Base-by-base conservation (phyloP, 2,888 invertebrate species). In the Lithodes maja region DNA sequence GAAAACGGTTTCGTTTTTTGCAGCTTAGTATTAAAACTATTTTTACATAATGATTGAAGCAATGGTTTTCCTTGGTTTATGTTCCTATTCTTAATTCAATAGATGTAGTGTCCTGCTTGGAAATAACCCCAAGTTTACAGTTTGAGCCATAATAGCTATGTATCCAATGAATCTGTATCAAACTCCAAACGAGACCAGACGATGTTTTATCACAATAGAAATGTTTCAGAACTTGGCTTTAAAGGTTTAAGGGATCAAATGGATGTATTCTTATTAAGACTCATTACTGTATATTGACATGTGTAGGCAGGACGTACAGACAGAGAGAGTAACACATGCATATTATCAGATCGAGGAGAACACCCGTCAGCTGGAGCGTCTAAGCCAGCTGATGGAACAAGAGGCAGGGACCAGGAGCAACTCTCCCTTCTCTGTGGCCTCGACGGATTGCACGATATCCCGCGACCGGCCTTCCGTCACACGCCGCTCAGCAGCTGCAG, bases 291-390 rank as follows among this genome's bases (percentile, higher is more conserved):
- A 33, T 80, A 80, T 1, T 68, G 61, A n/a, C 69, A 69, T 9
- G 53, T n/a, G 52, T 54, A 61, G 7, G 15, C 68, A 12, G 33
- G 15, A 15, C 68, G 68, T 68, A 15, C 15, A 68, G 68, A 33
- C 15, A 68, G 15, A 12, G 68, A 33, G 33, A 33, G 71, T 50
- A 12, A 12, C 33, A 17, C 33, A 33, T 33, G 33, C 33, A 33
- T 33, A 2, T 3, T 5, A 15, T 92, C 94, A 98, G 98, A 98
- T 98, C 94, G 98, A 98, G 95, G 98, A 98, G 95, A 98, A 98
- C 94, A 97, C 97, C 93, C 95, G 97, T 93, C 97, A 97, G 92
- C 95, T 98, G 93, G 97, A 97, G 94, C 97, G 97, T 93, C 95
- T 97, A 92, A 97, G 96, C 86, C 97, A 96, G 92, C 96, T 91